Percentiles rank a stretch among this genome's conserved stretches.
These are phyloP conservation scores for Batillaria attramentaria DNA, from an alignment of 1,140 invertebrate genomes.

Conservation along the genomic window DNA sequence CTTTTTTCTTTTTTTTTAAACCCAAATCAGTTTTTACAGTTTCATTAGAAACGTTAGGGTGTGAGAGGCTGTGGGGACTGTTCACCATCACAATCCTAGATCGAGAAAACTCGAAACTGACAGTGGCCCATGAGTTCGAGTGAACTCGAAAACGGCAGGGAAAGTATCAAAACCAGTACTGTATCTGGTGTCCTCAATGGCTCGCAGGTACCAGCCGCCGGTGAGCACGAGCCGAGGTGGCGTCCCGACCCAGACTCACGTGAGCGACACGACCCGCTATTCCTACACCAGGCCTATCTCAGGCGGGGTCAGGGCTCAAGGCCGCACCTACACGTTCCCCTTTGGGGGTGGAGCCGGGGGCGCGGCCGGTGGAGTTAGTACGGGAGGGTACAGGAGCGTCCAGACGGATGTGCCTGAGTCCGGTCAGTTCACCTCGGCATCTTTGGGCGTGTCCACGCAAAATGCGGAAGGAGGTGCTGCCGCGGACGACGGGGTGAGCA, in stretches of 20 bases:
- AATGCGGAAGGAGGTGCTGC: no score
- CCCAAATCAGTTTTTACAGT: neutral
- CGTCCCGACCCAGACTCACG: conserved; percentile 12
- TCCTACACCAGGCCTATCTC: neutral
- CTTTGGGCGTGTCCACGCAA: no score
- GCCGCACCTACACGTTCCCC: conserved; percentile 24
- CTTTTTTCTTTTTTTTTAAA: no score
- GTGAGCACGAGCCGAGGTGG: neutral
- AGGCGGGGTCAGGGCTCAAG: neutral
- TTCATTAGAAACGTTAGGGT: neutral
- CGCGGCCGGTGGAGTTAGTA: no score
- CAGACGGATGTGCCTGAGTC: neutral
- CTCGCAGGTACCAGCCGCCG: conserved; percentile 20
- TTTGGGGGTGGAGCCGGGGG: neutral
- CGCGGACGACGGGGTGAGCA: conserved; percentile 1
- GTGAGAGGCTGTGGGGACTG: neutral
- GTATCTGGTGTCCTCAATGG: neutral
- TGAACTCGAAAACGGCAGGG: neutral
- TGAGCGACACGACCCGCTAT: conserved; percentile 18
- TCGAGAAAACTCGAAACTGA: neutral
- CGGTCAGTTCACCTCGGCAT: neutral
- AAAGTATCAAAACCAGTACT: neutral
- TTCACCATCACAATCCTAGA: neutral
- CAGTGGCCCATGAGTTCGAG: neutral
- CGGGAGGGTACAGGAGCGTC: neutral